phyloP scores from a whole-genome alignment of 2,797 vertebrate species.

The Chelonia mydas region DNA sequence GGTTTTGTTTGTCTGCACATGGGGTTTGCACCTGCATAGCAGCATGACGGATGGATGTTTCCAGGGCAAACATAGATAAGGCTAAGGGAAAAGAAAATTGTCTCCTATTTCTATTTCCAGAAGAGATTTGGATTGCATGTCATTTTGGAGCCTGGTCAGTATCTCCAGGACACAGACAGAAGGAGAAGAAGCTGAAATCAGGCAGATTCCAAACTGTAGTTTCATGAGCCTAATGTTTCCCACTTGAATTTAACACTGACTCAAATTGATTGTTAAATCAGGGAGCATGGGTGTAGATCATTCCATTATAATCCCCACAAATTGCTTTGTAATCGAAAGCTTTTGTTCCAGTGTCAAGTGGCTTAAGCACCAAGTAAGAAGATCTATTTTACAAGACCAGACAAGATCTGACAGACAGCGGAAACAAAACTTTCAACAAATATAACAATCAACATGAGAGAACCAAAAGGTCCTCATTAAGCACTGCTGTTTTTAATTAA shows the following conservation, averaged over 20 bases:
- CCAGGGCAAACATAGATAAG: background rate
- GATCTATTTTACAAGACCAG: slow-evolving; percentile 79
- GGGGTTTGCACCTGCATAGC: background rate
- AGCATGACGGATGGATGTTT: background rate
- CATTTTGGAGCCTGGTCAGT: background rate
- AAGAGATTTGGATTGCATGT: background rate
- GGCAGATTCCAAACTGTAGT: background rate
- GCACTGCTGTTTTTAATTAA: slow-evolving; percentile 91
- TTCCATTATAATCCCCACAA: slow-evolving; percentile 79
- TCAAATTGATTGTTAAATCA: slow-evolving; percentile 78
- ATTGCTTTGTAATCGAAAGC: slow-evolving; percentile 82
- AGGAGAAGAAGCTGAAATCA: background rate
- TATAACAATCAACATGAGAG: slow-evolving; percentile 83
- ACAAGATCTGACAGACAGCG: slow-evolving; percentile 77
- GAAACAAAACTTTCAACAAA: slow-evolving; percentile 82
- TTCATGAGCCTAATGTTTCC: slow-evolving; percentile 39
- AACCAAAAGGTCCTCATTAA: slow-evolving; percentile 82
- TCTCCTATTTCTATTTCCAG: background rate
- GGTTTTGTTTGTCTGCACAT: background rate
- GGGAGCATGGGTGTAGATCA: slow-evolving; percentile 67
- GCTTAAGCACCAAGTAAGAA: slow-evolving; percentile 78
- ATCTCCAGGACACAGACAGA: background rate
- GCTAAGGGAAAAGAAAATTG: background rate
- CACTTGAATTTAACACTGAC: slow-evolving; percentile 49
- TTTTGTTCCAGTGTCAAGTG: slow-evolving; percentile 81